A percentile compares a stretch with the other conserved stretches of the same genome.
These are phyloP conservation scores for Epinephelus cyanopodus DNA, from an alignment of 2,113 vertebrate genomes.

Conservation along the genomic window DNA sequence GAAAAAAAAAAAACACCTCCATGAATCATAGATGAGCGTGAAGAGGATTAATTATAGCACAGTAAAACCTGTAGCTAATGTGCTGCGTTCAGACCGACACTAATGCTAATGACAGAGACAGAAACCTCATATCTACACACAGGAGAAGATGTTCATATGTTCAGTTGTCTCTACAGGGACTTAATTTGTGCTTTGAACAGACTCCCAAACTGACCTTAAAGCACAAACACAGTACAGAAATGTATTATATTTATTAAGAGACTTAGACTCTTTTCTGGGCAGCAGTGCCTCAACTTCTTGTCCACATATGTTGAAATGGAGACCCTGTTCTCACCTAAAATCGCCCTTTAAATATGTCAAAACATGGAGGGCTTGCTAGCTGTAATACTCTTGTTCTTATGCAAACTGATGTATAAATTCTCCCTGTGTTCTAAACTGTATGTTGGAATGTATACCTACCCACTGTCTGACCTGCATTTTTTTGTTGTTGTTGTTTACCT, in stretches of 20 bases:
- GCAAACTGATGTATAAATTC: too few species aligned
- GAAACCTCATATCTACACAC: slow-evolving; percentile 34
- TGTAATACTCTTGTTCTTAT: too few species aligned
- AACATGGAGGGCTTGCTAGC: neutral
- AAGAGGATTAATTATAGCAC: slow-evolving; percentile 75
- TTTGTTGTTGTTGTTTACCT: too few species aligned
- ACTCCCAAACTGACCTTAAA: slow-evolving; percentile 19
- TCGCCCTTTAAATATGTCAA: neutral
- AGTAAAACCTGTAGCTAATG: slow-evolving; percentile 70
- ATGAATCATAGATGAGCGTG: slow-evolving; percentile 72
- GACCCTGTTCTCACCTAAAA: neutral
- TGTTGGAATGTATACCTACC: too few species aligned
- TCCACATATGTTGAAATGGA: neutral
- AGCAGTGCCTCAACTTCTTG: neutral
- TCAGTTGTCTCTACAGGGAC: slow-evolving; percentile 1
- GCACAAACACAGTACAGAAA: too few species aligned
- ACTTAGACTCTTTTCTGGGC: neutral
- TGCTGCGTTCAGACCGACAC: slow-evolving; percentile 62
- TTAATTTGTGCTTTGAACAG: neutral
- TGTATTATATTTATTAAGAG: neutral
- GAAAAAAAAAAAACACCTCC: slow-evolving; percentile 46
- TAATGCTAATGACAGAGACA: slow-evolving; percentile 72
- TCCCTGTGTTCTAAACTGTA: too few species aligned
- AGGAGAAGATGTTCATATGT: neutral
- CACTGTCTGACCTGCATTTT: too few species aligned